These are phyloP conservation scores for Scaptodrosophila latifasciaeformis DNA, from an alignment of 2,888 invertebrate species.

Conservation along the genomic window DNA sequence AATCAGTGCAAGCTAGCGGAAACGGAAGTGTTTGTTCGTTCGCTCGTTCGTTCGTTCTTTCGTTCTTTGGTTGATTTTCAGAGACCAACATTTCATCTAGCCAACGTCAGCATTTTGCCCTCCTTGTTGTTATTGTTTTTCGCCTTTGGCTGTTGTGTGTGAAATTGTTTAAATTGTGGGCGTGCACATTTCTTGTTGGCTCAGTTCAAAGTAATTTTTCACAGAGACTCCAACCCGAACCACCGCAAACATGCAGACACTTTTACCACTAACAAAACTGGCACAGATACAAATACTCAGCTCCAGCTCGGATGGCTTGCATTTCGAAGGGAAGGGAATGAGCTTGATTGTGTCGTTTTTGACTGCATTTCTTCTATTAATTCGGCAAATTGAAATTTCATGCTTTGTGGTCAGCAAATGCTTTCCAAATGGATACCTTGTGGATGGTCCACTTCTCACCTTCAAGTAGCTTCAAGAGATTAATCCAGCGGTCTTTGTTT, in stretches of 20 bases:
- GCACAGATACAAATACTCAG: too few relatives aligned
- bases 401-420: too few relatives aligned
- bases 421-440: too few relatives aligned
- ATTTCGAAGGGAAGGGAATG: too few relatives aligned
- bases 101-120: background rate
- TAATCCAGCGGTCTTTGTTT: too few relatives aligned
- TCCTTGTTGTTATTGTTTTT: background rate
- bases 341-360: conserved; percentile 21
- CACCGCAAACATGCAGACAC: too few relatives aligned
- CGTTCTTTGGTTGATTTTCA: background rate
- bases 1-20: conserved; percentile 73
- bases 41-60: background rate
- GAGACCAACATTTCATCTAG: background rate
- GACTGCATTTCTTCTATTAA: conserved; percentile 57
- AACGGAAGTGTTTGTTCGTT: conserved; percentile 59
- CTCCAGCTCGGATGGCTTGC: too few relatives aligned
- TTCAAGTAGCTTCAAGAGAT: too few relatives aligned
- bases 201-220: too few relatives aligned
- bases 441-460: too few relatives aligned
- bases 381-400: conserved; percentile 63
- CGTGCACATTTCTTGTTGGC: conserved; percentile 34
- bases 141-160: conserved; percentile 21
- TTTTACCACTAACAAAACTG: too few relatives aligned
- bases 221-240: too few relatives aligned
- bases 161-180: conserved; percentile 60